Evolutionary conservation across 2,888 invertebrate genomes (phyloP).

Genomic region (Hydrotaea cyrtoneurina): DNA sequence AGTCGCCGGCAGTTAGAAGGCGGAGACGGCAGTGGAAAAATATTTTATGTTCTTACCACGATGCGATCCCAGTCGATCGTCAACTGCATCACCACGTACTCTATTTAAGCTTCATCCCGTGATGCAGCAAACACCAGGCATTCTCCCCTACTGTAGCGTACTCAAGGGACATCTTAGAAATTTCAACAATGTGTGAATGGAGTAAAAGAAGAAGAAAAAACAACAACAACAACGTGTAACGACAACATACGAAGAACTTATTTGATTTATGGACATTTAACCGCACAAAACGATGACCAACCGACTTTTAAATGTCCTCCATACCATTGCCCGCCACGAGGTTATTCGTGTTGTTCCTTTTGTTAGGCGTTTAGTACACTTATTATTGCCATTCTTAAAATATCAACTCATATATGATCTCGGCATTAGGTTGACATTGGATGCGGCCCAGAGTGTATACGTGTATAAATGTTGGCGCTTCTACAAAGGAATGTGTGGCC

Average conservation of each 20-base stretch:
- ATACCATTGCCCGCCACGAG: not conserved
- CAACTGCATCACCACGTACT: too few species aligned
- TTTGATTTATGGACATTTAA: constrained; percentile 81
- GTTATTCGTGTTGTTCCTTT: constrained; percentile 16
- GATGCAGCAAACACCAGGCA: too few species aligned
- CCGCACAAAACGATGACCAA: constrained; percentile 73
- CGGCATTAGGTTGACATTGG: constrained; percentile 53
- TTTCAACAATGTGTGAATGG: constrained; percentile 66
- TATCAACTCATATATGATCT: constrained; percentile 48
- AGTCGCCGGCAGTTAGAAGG: too few species aligned
- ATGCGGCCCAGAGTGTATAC: constrained; percentile 64
- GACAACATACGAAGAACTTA: constrained; percentile 61
- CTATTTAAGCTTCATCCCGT: not conserved
- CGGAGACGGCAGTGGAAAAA: too few species aligned
- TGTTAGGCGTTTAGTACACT: constrained; percentile 58
- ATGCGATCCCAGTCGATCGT: too few species aligned
- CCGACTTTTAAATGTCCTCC: constrained; percentile 58
- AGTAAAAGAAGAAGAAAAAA: constrained; percentile 55
- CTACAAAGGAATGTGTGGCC: constrained; percentile 54
- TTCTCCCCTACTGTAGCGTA: not conserved
- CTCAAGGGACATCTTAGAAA: constrained; percentile 74
- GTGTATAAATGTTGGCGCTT: constrained; percentile 66
- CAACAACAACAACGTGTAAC: not conserved
- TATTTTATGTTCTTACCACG: too few species aligned
- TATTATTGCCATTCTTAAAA: constrained; percentile 64